Conservation (phyloP, 2,797 vertebrate genomes). For the Silurus aristotelis region DNA sequence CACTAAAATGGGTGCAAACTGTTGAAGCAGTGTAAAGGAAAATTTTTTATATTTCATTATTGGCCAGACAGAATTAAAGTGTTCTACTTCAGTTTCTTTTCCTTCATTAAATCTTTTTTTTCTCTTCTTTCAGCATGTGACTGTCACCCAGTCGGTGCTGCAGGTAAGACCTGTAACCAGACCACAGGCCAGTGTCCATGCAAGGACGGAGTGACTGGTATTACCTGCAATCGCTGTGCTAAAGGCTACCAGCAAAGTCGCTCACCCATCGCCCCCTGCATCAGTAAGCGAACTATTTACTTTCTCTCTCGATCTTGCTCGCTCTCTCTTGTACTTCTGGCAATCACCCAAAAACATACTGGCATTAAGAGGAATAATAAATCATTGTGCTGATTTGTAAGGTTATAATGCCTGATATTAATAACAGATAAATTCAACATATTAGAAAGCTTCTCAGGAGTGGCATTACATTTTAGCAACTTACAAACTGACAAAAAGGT, state of each 20-base stretch:
- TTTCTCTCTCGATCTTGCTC: background rate
- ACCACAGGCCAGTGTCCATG: constrained; percentile 96
- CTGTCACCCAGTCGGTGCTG: constrained; percentile 93
- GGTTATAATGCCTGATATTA: background rate
- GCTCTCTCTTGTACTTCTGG: background rate
- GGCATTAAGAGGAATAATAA: constrained; percentile 5
- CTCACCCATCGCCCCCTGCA: constrained; percentile 94
- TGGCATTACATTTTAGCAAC: background rate
- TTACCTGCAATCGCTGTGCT: constrained; percentile 96
- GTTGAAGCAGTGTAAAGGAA: background rate
- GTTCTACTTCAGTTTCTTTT: background rate
- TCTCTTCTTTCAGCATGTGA: constrained; percentile 82
- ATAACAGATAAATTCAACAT: background rate
- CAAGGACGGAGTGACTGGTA: constrained; percentile 93
- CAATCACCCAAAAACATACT: background rate
- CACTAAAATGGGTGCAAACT: background rate
- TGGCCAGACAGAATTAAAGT: background rate
- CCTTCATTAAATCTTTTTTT: background rate
- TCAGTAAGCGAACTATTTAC: constrained; percentile 78
- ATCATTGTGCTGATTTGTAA: constrained; percentile 4
- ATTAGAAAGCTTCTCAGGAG: background rate
- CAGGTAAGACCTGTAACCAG: constrained; percentile 96
- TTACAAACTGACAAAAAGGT: background rate
- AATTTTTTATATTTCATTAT: background rate
- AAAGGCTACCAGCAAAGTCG: constrained; percentile 98